Conservation (phyloP, 2,113 vertebrate species). For the Grammomys surdaster region DNA sequence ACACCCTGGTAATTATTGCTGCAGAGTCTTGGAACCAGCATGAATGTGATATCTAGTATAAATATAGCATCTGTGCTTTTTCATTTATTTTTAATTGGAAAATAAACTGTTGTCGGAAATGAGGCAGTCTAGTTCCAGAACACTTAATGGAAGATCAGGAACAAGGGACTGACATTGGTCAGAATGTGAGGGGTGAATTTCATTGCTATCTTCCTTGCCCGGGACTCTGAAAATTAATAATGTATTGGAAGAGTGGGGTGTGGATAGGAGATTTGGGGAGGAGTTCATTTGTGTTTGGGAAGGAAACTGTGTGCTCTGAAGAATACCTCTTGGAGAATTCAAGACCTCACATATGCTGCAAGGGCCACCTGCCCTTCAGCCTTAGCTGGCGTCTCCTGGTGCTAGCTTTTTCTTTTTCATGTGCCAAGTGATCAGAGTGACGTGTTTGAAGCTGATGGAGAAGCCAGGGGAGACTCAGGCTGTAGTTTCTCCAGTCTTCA, state of each 20-base stretch:
- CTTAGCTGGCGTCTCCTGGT: background rate
- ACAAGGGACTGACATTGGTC: background rate
- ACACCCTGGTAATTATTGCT: constrained; percentile 20
- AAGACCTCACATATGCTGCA: constrained; percentile 33
- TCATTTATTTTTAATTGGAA: constrained; percentile 67
- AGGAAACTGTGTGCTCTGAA: constrained; percentile 9
- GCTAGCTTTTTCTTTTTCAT: constrained; percentile 44
- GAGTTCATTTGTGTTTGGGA: background rate
- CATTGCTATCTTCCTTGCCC: background rate
- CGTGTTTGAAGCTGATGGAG: background rate
- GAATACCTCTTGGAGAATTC: constrained; percentile 53
- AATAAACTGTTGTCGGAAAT: constrained; percentile 48
- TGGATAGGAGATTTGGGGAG: background rate
- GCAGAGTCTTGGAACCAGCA: constrained; percentile 66
- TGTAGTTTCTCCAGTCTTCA: background rate
- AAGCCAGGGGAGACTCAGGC: background rate
- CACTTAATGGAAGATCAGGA: background rate
- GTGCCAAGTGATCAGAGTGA: constrained; percentile 16
- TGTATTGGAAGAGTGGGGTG: background rate
- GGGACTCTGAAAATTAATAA: background rate
- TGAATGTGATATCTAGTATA: constrained; percentile 55
- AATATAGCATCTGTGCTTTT: constrained; percentile 40
- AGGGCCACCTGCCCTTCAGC: background rate
- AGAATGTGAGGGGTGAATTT: background rate
- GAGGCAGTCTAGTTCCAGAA: background rate